Conservation (phyloP, 2,797 vertebrate genomes). For the Platalea minor region DNA sequence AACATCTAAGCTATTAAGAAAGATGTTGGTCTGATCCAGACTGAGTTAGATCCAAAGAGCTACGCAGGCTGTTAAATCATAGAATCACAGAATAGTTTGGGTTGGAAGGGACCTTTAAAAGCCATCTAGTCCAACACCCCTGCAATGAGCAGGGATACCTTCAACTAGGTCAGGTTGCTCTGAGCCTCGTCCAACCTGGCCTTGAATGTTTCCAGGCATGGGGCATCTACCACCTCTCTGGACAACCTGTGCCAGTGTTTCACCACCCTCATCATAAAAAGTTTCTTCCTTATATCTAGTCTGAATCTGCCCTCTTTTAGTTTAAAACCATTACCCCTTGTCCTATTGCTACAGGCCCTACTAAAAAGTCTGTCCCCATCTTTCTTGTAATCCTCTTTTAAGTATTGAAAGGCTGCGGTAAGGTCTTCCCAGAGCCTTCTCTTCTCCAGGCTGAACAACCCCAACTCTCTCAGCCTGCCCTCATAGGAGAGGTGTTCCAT, state of each 20-base stretch:
- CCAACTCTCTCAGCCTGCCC: neutral
- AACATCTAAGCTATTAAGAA: neutral
- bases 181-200: rapidly evolving
- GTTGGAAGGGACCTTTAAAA: neutral
- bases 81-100: neutral
- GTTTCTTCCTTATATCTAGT: neutral
- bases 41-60: neutral
- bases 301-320: neutral
- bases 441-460: neutral
- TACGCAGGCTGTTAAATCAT: neutral
- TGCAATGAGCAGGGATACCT: neutral
- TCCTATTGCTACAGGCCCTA: neutral
- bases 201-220: neutral
- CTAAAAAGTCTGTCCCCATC: neutral
- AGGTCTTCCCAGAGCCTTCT: neutral
- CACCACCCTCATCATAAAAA: rapidly evolving
- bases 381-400: neutral
- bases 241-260: neutral
- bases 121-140: neutral
- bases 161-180: neutral
- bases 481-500: neutral
- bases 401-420: rapidly evolving
- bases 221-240: neutral
- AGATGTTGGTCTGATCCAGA: neutral
- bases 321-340: neutral